phyloP scores from a whole-genome alignment of 2,797 vertebrate genomes.

The Clarias fuscus region DNA sequence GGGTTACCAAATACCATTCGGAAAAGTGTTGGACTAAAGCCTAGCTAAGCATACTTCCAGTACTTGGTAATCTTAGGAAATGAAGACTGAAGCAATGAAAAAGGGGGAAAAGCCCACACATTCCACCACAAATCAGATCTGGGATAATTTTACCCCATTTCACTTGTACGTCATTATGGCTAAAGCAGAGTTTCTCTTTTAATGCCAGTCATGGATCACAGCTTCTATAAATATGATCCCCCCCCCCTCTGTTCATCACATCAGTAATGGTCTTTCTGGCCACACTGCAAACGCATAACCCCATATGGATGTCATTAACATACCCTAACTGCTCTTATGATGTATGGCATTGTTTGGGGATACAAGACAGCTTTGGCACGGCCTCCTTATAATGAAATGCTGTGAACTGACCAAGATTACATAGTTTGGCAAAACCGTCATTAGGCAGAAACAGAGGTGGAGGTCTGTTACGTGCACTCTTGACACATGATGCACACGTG shows the following conservation, averaged over 20 bases:
- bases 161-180: slow-evolving; percentile 38
- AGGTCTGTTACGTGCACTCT: slow-evolving; percentile 18
- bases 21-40: slow-evolving; percentile 59
- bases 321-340: slow-evolving; percentile 71
- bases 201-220: slow-evolving; percentile 56
- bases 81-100: slow-evolving; percentile 20
- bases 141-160: slow-evolving; percentile 34
- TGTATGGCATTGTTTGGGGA: slow-evolving; percentile 58
- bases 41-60: slow-evolving; percentile 59
- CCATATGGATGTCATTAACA: slow-evolving; percentile 79
- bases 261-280: slow-evolving; percentile 50
- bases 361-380: slow-evolving; percentile 62
- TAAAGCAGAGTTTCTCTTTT: slow-evolving; percentile 44
- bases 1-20: slow-evolving; percentile 65
- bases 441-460: slow-evolving; percentile 39
- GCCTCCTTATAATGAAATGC: slow-evolving; percentile 63
- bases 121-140: slow-evolving; percentile 46
- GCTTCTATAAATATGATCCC: slow-evolving; percentile 55
- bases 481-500: neutral
- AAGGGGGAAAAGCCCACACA: slow-evolving; percentile 9
- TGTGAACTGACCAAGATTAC: slow-evolving; percentile 48
- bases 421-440: slow-evolving; percentile 52
- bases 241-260: slow-evolving; percentile 33
- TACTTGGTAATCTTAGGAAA: slow-evolving; percentile 53
- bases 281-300: slow-evolving; percentile 52